A percentile compares a stretch with the other conserved stretches of the same genome.
These are phyloP conservation scores for Anarhynchus alexandrinus DNA, from an alignment of 2,113 vertebrate species.

Conservation along the genomic window DNA sequence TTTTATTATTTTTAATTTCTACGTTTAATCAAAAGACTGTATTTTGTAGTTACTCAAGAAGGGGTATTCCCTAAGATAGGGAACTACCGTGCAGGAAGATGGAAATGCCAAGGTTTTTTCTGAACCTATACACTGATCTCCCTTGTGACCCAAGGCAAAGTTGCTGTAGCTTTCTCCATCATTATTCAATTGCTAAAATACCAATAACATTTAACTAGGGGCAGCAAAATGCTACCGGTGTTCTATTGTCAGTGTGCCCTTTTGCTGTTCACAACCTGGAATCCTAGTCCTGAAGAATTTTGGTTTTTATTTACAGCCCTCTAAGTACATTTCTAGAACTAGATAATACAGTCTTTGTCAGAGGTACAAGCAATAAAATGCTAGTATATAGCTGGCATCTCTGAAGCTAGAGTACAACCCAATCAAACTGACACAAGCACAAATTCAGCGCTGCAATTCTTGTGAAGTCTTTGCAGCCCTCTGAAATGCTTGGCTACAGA, in stretches of 20 bases:
- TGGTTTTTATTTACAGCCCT: conserved; percentile 14
- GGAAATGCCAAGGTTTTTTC: not conserved
- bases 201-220: not conserved
- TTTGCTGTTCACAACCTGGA: not conserved
- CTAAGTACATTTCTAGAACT: not conserved
- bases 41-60: not conserved
- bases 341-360: not conserved
- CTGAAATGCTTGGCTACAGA: not conserved
- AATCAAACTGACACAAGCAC: conserved; percentile 22
- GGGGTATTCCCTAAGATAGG: not conserved
- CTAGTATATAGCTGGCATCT: not conserved
- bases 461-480: not conserved
- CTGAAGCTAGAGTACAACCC: not conserved
- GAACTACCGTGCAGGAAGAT: not conserved
- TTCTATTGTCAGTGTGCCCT: not conserved
- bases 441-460: not conserved
- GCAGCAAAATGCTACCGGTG: not conserved
- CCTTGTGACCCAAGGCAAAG: not conserved
- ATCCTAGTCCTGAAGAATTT: not conserved
- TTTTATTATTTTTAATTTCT: not conserved
- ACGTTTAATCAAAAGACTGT: not conserved
- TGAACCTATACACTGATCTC: not conserved
- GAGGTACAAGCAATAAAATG: not conserved
- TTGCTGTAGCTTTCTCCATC: not conserved
- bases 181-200: not conserved